Evolutionary conservation across 2,113 vertebrate species (phyloP), one percentile per base, ranked within the genome.

Genomic region (Thamnophis sirtalis): DNA sequence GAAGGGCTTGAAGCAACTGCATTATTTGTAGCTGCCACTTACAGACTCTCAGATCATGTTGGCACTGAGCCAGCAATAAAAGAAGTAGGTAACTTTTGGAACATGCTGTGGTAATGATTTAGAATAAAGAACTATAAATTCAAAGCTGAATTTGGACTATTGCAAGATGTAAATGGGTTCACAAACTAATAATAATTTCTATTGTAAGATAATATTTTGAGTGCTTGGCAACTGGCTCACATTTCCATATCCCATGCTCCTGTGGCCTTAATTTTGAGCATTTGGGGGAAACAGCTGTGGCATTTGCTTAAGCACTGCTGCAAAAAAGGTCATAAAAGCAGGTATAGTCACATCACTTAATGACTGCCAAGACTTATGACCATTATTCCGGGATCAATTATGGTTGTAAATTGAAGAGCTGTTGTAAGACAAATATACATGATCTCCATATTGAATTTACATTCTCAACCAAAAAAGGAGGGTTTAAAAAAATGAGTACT

Each of bases 1-100:
- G 99, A 99, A 96, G 99, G 99, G 53, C 98, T 99, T 17, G 99
- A 99, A 96, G 98, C 98, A 1, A 99, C 99, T 0, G 99, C 99
- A 0, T 95, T 99, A 93, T 99, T 99, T 94, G 98, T 99, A 90
- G 98, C 98, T 68, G 98, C 99, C 94, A 98, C 98, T 19, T 99
- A 99, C 93, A 97, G 97, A 26, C 97, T 99, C 87, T 99, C 99
- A 0, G 99, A 99, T 95, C 99, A 99, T 0, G 98, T 99, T 95
- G 98, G 98, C 51, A 97, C 98, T 1, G 99, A 99, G 94, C 99
- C 99, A 13, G 98, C 99, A 0, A 96, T 99, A 55, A 99, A 99
- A 95, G 99, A 99, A 98, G 99, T 99, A 99, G 98, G 99, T 99
- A 90, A 93, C 90, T 93, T 33, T 60, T 91, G 93, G 17, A 84